Conservation (phyloP, 1,140 invertebrate species). For the Thaumatotibia leucotreta region DNA sequence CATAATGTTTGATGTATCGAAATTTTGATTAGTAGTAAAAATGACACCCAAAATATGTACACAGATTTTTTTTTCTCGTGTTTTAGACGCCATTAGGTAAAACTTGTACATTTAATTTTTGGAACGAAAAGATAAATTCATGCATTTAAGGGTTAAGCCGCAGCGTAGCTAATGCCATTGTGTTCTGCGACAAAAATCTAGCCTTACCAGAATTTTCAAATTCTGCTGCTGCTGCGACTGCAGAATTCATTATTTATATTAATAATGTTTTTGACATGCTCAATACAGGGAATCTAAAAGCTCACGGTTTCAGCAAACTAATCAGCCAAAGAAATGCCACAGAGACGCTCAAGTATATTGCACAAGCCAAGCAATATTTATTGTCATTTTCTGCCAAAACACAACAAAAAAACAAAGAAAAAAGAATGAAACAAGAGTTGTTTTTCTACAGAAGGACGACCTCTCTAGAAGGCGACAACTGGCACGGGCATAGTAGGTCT, state of each 20-base stretch:
- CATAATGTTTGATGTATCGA: too few species aligned
- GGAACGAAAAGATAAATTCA: too few species aligned
- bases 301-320: not conserved
- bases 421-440: not conserved
- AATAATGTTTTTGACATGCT: not conserved
- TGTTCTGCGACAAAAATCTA: too few species aligned
- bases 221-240: not conserved
- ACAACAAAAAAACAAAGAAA: not conserved
- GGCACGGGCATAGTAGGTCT: not conserved
- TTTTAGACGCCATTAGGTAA: too few species aligned
- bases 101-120: too few species aligned
- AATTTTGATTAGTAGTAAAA: too few species aligned
- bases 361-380: not conserved
- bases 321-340: not conserved
- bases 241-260: not conserved
- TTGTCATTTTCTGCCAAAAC: not conserved
- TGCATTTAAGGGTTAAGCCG: too few species aligned
- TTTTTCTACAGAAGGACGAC: not conserved
- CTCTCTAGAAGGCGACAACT: not conserved
- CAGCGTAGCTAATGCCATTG: too few species aligned
- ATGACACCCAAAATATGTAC: too few species aligned
- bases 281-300: not conserved
- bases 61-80: too few species aligned
- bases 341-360: not conserved
- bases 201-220: too few species aligned